phyloP scores from a whole-genome alignment of 2,797 vertebrate species.

The Thaleichthys pacificus region DNA sequence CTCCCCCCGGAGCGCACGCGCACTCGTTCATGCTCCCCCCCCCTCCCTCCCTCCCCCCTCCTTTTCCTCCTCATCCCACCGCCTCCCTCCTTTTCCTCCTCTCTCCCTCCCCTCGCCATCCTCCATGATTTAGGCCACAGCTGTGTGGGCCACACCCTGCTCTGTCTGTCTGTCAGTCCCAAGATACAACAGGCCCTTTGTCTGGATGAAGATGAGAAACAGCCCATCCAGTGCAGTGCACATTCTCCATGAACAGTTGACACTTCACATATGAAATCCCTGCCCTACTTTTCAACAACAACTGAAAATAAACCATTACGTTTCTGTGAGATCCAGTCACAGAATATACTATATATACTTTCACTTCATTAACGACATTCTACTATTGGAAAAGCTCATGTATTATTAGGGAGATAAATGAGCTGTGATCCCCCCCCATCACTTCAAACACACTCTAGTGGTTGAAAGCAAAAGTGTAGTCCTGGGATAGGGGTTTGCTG shows the following conservation, averaged over 20 bases:
- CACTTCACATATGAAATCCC: background rate
- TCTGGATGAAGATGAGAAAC: constrained; percentile 45
- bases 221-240: constrained; percentile 33
- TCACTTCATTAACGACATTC: background rate
- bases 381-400: background rate
- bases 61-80: background rate
- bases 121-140: constrained; percentile 2
- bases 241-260: background rate
- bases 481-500: background rate
- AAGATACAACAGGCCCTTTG: constrained; percentile 49
- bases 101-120: constrained; percentile 10
- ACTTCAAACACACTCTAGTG: background rate
- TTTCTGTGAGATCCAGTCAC: background rate
- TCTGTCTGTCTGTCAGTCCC: background rate
- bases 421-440: background rate
- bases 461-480: background rate
- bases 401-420: background rate
- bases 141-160: constrained; percentile 20
- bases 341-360: background rate
- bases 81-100: background rate
- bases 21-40: constrained; percentile 29
- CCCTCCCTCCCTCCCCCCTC: constrained; percentile 1
- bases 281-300: background rate
- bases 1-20: constrained; percentile 42
- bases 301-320: background rate